Base-by-base conservation (phyloP, 2,888 invertebrate genomes). In the Zootermopsis nevadensis region DNA sequence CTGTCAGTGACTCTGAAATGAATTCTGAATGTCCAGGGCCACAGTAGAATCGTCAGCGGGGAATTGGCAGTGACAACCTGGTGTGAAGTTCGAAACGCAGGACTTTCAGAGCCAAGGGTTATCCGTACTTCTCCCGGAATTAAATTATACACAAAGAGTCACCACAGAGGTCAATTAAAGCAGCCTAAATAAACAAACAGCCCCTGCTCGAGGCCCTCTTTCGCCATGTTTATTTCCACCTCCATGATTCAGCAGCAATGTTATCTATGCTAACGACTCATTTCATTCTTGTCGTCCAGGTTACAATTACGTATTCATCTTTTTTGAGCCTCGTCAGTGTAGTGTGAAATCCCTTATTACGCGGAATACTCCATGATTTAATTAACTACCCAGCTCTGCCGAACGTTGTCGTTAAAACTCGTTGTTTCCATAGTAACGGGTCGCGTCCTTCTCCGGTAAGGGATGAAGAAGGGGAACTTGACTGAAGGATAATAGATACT, bases 281-380 rank as follows among this genome's bases (percentile, higher is more conserved):
- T 60, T 60, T 60, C 60, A 2, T n/a, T 60, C 27, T 60, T 60
- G 15, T n/a, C n/a, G 60, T 60, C 27, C 60, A n/a, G 60, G 12
- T 60, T 60, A 60, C 60, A 60, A 2, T 8, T 60, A 60, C 60
- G n/a, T 60, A 60, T 60, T 60, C 60, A n/a, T 60, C 60, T 60
- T 60, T 60, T 60, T 60, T 2, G 60, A 10, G 12, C n/a, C 10
- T 27, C 4, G 60, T 15, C 60, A 60, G n/a, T 60, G 60, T 8
- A 60, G 60, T 27, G 60, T 60, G 60, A 60, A 60, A 60, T 60
- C 60, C 60, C n/a, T 60, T 60, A 27, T 60, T 60, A 60, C n/a
- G 60, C n/a, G 10, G n/a, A 27, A n/a, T n/a, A 27, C 27, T n/a
- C n/a, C 60, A 60, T 60, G n/a, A 60, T 60, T 60, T 60, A 60